Percentiles rank a stretch among this genome's conserved stretches.
phyloP scores from a whole-genome alignment of 2,888 invertebrate genomes.

The Uloborus plumipes region DNA sequence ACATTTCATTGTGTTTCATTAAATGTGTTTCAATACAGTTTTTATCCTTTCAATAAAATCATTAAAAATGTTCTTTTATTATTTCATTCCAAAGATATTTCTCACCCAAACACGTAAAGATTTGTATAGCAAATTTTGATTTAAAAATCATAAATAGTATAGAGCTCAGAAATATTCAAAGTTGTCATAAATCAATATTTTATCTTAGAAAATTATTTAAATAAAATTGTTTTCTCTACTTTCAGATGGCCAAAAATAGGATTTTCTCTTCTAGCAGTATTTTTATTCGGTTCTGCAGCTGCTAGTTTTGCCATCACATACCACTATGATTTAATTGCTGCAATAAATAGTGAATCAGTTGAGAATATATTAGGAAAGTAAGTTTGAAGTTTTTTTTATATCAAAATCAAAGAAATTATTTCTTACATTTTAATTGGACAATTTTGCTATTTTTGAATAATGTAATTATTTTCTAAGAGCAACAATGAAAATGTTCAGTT shows the following conservation, averaged over 20 bases:
- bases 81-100: no score
- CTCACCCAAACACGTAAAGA: no score
- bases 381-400: not conserved
- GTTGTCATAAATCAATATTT: not conserved
- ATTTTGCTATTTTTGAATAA: no score
- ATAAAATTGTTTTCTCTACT: not conserved
- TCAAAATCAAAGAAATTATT: no score
- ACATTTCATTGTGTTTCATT: not conserved
- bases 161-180: not conserved
- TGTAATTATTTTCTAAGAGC: no score
- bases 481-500: no score
- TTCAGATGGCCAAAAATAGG: constrained; percentile 34
- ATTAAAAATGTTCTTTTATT: no score
- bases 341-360: not conserved
- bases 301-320: constrained; percentile 28
- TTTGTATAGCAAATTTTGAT: no score
- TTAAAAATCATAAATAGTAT: no score
- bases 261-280: not conserved
- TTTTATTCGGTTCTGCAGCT: constrained; percentile 2
- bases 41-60: not conserved
- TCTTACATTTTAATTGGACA: no score
- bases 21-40: not conserved
- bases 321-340: constrained; percentile 24
- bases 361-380: constrained; percentile 1
- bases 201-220: not conserved